phyloP scores from a whole-genome alignment of 2,888 invertebrate species.

The Cordilura impudica region DNA sequence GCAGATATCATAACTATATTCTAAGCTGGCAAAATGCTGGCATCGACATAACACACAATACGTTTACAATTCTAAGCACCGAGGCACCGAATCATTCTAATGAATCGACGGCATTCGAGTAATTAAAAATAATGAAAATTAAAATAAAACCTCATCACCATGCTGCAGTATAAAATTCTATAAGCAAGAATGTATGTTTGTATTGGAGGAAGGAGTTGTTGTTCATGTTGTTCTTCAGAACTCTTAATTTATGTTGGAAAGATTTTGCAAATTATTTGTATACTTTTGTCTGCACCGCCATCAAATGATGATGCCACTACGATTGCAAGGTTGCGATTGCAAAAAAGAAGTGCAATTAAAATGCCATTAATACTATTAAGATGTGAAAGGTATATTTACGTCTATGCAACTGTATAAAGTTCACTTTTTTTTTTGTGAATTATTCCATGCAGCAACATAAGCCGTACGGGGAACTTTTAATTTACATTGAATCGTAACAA shows the following conservation, averaged over 20 bases:
- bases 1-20: conserved; percentile 17
- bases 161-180: too few relatives aligned
- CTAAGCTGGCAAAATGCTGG: not conserved
- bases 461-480: too few relatives aligned
- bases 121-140: conserved; percentile 34
- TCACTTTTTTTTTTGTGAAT: too few relatives aligned
- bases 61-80: not conserved
- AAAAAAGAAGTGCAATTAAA: conserved; percentile 15
- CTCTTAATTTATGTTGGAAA: not conserved
- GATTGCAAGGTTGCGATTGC: not conserved
- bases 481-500: too few relatives aligned
- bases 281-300: not conserved
- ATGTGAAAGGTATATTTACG: not conserved
- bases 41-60: not conserved
- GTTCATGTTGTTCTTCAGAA: not conserved
- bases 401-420: too few relatives aligned
- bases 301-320: not conserved
- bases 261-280: not conserved
- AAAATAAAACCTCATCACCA: not conserved
- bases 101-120: conserved; percentile 9
- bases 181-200: too few relatives aligned
- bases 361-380: conserved; percentile 5
- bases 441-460: too few relatives aligned
- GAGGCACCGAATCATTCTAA: conserved; percentile 6
- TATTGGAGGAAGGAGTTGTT: not conserved